Evolutionary conservation across 2,888 invertebrate genomes (phyloP).

Genomic region (Gasteruption jaculator): DNA sequence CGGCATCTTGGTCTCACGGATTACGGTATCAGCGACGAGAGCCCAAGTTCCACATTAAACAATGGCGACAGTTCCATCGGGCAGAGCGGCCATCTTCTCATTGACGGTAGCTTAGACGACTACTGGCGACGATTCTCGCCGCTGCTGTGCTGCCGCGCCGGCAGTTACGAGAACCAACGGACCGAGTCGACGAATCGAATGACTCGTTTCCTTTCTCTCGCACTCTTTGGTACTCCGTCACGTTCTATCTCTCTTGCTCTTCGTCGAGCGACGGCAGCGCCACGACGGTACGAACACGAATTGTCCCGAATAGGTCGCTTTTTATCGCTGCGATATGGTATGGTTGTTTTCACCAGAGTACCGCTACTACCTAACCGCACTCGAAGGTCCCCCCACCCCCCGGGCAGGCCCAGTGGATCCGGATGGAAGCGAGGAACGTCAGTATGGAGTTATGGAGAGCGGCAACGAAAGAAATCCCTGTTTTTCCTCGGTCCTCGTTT

Average conservation of each 20-base stretch:
- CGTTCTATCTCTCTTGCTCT: not conserved
- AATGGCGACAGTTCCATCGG: slow-evolving; percentile 78
- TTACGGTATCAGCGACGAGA: too few relatives aligned
- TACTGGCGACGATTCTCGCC: slow-evolving; percentile 38
- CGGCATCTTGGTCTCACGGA: slow-evolving; percentile 69
- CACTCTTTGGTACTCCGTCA: slow-evolving; percentile 11
- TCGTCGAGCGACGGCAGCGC: not conserved
- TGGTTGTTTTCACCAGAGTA: too few relatives aligned
- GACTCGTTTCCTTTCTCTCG: slow-evolving; percentile 16
- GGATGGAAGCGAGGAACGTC: slow-evolving; percentile 36
- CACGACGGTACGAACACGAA: too few relatives aligned
- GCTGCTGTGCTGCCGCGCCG: slow-evolving; percentile 27
- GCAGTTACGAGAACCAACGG: too few relatives aligned
- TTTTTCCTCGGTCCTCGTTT: slow-evolving; percentile 65
- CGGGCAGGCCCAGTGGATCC: slow-evolving; percentile 27
- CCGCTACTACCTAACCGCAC: slow-evolving; percentile 17
- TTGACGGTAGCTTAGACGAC: slow-evolving; percentile 53
- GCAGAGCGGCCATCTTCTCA: slow-evolving; percentile 79
- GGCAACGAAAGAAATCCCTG: slow-evolving; percentile 45
- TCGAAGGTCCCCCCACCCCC: slow-evolving; percentile 27
- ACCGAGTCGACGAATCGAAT: too few relatives aligned
- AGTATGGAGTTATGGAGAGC: slow-evolving; percentile 47
- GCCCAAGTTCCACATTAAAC: slow-evolving; percentile 70
- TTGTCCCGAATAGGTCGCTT: too few relatives aligned
- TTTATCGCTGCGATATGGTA: too few relatives aligned